A percentile compares a stretch with the other conserved stretches of the same genome.
Conservation (phyloP, 2,888 invertebrate species). For the Gasteruption jaculator region DNA sequence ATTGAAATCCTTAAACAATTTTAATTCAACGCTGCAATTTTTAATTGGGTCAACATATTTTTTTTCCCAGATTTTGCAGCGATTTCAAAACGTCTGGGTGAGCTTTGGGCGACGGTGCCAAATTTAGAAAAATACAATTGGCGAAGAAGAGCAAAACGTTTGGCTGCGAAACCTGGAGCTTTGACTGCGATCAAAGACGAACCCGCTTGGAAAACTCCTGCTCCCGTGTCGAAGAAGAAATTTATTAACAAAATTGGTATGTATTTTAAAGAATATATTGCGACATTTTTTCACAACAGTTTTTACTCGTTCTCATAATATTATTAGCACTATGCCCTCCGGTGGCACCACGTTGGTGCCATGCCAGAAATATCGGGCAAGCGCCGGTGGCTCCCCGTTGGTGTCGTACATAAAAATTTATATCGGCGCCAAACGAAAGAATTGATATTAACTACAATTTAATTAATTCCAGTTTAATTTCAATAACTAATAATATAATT, state of each 20-base stretch:
- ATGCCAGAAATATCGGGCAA: too few relatives aligned
- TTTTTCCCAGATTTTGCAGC: conserved; percentile 67
- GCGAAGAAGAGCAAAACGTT: conserved; percentile 77
- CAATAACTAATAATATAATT: conserved; percentile 13
- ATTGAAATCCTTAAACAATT: not conserved
- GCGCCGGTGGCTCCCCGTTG: too few relatives aligned
- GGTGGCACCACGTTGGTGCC: too few relatives aligned
- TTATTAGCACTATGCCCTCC: too few relatives aligned
- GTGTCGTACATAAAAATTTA: too few relatives aligned
- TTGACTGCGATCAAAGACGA: conserved; percentile 39
- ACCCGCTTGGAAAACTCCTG: conserved; percentile 43
- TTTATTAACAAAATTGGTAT: conserved; percentile 52
- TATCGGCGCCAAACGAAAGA: too few relatives aligned
- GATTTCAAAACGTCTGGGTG: conserved; percentile 79
- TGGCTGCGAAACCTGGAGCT: conserved; percentile 53
- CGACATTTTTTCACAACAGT: too few relatives aligned
- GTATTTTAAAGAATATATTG: too few relatives aligned
- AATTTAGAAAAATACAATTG: conserved; percentile 67
- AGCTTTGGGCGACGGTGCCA: conserved; percentile 84
- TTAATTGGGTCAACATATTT: not conserved
- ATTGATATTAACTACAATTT: too few relatives aligned
- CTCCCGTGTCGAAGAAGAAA: conserved; percentile 46
- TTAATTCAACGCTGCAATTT: not conserved
- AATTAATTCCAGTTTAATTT: conserved; percentile 9
- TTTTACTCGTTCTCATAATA: not conserved